Conservation (phyloP, 2,888 invertebrate genomes). For the Andrena bucephala region DNA sequence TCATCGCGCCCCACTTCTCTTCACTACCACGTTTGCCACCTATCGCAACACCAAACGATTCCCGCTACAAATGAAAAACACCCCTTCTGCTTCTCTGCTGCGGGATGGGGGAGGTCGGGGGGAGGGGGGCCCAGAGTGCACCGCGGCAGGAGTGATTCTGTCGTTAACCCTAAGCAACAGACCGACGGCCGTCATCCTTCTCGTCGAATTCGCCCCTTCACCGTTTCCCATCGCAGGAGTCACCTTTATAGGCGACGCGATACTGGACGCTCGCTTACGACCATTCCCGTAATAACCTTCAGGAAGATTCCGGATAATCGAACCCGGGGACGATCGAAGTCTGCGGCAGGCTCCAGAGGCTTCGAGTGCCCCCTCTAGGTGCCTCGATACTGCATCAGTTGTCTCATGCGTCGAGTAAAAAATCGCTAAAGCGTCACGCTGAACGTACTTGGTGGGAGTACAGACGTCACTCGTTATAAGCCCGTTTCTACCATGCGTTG, state of each 20-base stretch:
- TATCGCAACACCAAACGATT: slow-evolving; percentile 79
- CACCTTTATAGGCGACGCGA: slow-evolving; percentile 10
- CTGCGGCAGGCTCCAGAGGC: slow-evolving; percentile 9
- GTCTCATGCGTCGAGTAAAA: too few species aligned
- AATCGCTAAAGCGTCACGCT: too few species aligned
- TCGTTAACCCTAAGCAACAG: slow-evolving; percentile 33
- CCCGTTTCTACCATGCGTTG: too few species aligned
- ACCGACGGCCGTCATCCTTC: not conserved
- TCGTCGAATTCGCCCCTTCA: not conserved
- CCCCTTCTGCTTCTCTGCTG: slow-evolving; percentile 26
- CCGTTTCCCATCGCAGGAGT: not conserved
- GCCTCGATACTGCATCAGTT: too few species aligned
- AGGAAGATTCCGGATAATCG: not conserved
- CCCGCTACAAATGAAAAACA: slow-evolving; percentile 71
- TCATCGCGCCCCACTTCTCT: slow-evolving; percentile 32
- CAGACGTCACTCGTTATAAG: too few species aligned
- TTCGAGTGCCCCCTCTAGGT: slow-evolving; percentile 10
- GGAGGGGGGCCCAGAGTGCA: slow-evolving; percentile 25
- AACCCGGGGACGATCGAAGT: slow-evolving; percentile 6
- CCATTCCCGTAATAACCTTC: slow-evolving; percentile 29
- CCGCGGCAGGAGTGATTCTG: slow-evolving; percentile 47
- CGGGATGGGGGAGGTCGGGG: not conserved
- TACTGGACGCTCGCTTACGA: slow-evolving; percentile 46
- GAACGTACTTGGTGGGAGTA: too few species aligned
- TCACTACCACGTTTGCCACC: slow-evolving; percentile 57